phyloP scores from a whole-genome alignment of 2,888 invertebrate species.

The Heliconius charithonia region DNA sequence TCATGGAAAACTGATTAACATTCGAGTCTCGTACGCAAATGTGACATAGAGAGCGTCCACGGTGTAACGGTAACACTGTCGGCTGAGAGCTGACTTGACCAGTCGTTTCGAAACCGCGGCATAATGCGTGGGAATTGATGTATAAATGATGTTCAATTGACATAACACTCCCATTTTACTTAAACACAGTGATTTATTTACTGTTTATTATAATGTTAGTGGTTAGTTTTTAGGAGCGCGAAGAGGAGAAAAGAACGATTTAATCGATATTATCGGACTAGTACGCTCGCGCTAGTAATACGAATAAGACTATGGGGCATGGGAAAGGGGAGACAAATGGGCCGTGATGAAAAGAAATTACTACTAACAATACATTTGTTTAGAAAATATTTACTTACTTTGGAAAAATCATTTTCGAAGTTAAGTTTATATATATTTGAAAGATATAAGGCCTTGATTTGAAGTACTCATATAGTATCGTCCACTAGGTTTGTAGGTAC shows the following conservation, averaged over 20 bases:
- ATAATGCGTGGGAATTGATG: slow-evolving; percentile 29
- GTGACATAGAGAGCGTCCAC: slow-evolving; percentile 31
- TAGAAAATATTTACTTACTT: too few relatives aligned
- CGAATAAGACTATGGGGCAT: too few relatives aligned
- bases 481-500: background rate
- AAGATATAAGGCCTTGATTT: background rate
- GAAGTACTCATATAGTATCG: background rate
- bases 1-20: slow-evolving; percentile 39
- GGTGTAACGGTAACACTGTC: slow-evolving; percentile 27
- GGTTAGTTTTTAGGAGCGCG: too few relatives aligned
- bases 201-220: too few relatives aligned
- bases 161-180: background rate
- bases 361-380: too few relatives aligned
- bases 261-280: too few relatives aligned
- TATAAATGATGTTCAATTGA: background rate
- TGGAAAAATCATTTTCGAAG: too few relatives aligned
- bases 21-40: slow-evolving; percentile 36
- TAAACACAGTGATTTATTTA: background rate
- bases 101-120: slow-evolving; percentile 7
- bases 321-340: too few relatives aligned
- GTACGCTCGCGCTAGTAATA: too few relatives aligned
- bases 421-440: too few relatives aligned
- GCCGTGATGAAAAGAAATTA: too few relatives aligned
- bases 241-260: too few relatives aligned
- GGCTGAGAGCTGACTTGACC: slow-evolving; percentile 13